Evolutionary conservation across 1,140 invertebrate genomes (phyloP).

Genomic region (Solenopsis fugax): DNA sequence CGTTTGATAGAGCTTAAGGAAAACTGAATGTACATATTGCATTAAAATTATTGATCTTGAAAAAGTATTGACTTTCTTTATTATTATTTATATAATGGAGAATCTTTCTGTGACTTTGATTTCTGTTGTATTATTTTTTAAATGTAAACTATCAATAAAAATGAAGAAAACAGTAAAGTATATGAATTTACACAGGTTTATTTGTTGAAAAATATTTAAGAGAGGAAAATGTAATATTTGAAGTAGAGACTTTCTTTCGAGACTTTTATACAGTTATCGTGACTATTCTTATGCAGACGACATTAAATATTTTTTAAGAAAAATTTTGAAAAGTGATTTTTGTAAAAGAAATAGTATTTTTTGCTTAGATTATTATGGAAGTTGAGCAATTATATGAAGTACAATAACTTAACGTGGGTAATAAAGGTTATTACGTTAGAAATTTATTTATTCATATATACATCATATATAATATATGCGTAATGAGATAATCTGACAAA

Average conservation of each 20-base stretch:
- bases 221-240: background rate
- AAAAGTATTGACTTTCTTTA: background rate
- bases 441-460: conserved; percentile 47
- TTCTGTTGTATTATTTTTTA: background rate
- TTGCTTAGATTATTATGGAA: background rate
- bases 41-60: background rate
- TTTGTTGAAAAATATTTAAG: background rate
- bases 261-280: background rate
- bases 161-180: background rate
- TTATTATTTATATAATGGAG: background rate
- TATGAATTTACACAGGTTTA: background rate
- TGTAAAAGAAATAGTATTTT: background rate
- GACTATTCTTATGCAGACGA: background rate
- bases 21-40: background rate
- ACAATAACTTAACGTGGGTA: background rate
- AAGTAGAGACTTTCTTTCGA: background rate
- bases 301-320: background rate
- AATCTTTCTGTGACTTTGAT: background rate
- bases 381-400: background rate
- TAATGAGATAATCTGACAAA: conserved; percentile 42
- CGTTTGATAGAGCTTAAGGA: background rate
- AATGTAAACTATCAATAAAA: background rate
- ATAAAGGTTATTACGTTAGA: conserved; percentile 24
- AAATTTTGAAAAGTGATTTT: background rate
- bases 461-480: conserved; percentile 38